A percentile compares a stretch with the other conserved stretches of the same genome.
phyloP scores from a whole-genome alignment of 2,113 vertebrate genomes.

The Nanorana parkeri region DNA sequence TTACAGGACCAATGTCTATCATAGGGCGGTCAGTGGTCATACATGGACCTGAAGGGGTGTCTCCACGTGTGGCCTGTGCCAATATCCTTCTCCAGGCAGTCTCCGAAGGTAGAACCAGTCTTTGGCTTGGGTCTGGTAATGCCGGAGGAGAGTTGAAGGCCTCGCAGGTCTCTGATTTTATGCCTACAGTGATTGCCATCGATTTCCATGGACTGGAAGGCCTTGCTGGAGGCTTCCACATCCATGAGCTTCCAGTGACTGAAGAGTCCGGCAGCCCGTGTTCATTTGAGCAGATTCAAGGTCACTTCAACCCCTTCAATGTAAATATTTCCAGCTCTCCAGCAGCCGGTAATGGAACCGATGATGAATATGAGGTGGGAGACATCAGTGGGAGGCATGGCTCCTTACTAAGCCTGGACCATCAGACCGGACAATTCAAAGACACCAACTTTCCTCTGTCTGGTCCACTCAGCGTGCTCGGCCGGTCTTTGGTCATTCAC shows the following conservation, averaged over 20 bases:
- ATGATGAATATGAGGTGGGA: constrained; percentile 79
- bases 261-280: constrained; percentile 64
- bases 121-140: constrained; percentile 68
- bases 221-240: constrained; percentile 72
- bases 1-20: constrained; percentile 61
- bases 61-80: constrained; percentile 73
- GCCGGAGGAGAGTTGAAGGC: constrained; percentile 66
- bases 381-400: constrained; percentile 81
- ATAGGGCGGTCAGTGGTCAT: constrained; percentile 76
- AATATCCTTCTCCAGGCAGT: constrained; percentile 71
- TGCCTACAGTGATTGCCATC: constrained; percentile 68
- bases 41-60: constrained; percentile 63
- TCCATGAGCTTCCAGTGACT: constrained; percentile 74
- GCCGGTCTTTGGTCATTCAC: constrained; percentile 78
- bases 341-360: constrained; percentile 68
- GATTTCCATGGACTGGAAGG: constrained; percentile 65
- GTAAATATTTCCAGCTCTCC: constrained; percentile 68
- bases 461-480: constrained; percentile 71
- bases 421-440: constrained; percentile 53
- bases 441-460: constrained; percentile 73
- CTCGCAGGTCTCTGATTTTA: constrained; percentile 67
- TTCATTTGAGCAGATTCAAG: constrained; percentile 69
- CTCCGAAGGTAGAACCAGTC: constrained; percentile 57
- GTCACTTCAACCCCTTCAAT: constrained; percentile 76
- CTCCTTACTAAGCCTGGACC: constrained; percentile 60